These are phyloP conservation scores for Poeciliopsis turneri DNA, from an alignment of 2,797 vertebrate genomes.

Conservation along the genomic window DNA sequence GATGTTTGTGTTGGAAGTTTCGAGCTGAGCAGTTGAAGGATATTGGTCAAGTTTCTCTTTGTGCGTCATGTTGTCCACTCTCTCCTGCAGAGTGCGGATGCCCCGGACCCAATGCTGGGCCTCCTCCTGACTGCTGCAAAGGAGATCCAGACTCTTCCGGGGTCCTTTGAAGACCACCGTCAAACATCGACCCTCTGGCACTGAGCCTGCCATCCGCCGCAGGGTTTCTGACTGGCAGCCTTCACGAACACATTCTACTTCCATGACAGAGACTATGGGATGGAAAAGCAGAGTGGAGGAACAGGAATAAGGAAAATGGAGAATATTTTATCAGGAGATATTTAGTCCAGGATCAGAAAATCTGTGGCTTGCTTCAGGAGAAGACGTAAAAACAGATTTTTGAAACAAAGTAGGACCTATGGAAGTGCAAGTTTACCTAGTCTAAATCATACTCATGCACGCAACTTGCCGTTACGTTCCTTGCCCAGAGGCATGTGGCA, in stretches of 20 bases:
- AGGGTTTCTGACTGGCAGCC: slow-evolving; percentile 87
- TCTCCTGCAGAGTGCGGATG: slow-evolving; percentile 85
- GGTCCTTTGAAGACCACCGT: slow-evolving; percentile 88
- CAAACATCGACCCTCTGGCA: slow-evolving; percentile 84
- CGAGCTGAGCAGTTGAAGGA: slow-evolving; percentile 72
- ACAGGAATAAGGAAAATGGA: neutral
- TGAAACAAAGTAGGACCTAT: neutral
- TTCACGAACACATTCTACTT: slow-evolving; percentile 80
- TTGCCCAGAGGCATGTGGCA: neutral
- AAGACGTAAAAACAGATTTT: neutral
- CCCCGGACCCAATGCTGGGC: slow-evolving; percentile 88
- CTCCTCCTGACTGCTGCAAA: slow-evolving; percentile 84
- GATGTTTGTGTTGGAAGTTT: no score
- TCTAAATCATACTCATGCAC: neutral
- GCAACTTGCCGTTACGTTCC: neutral
- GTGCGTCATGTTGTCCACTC: slow-evolving; percentile 92
- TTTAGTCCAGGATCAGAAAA: neutral
- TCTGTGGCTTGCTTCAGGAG: neutral
- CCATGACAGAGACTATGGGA: slow-evolving; percentile 73
- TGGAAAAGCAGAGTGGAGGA: neutral
- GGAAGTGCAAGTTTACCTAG: neutral
- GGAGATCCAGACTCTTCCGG: slow-evolving; percentile 91
- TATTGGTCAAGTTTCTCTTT: slow-evolving; percentile 94
- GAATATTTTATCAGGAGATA: neutral
- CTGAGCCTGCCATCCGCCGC: slow-evolving; percentile 71